Evolutionary conservation across 2,113 vertebrate species (phyloP), one percentile per base, ranked within the genome.

Genomic region (Microcebus lehilahytsara): DNA sequence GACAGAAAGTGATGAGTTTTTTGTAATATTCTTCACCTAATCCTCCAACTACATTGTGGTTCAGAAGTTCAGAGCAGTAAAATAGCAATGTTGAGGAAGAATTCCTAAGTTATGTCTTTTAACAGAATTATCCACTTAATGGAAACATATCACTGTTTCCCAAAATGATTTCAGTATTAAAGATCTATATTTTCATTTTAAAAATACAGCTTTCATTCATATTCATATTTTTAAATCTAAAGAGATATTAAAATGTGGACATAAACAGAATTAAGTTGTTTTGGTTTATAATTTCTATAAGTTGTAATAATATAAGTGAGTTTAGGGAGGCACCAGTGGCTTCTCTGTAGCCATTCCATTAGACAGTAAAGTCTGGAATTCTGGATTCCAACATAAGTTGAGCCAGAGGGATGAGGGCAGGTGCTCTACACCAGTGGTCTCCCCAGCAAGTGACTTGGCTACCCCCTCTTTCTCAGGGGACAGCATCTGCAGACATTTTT

Each of bases 1-100:
- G 75, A 66, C 58, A 85, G 25, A 93, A 87, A 80, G 69, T 79
- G 62, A 91, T 66, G 66, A 88, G 49, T 94, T 80, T 96, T 97
- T 64, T 80, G 9, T 80, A 86, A 25, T 89, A 80, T 37, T 42
- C 56, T 60, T 89, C 32, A 95, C 30, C 42, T 3, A 22, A 9
- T 60, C 51, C 25, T 91, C n/a, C 58, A 93, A 22, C 66, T 78
- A 66, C 27, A 84, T 37, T 83, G 49, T 96, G 46, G 75, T 94
- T 92, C 85, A 85, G 58, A 95, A 90, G 69, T 83, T 94, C 75
- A 69, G 53, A 37, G 37, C 23, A 53, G 71, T 87, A 56, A 96
- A 97, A 60, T 51, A 96, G 22, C 25, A 92, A 6, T 30, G 17
- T 64, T 66, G 60, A 88, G 25, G 30, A 75, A 58, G n/a, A 91